Base-by-base conservation (phyloP, 1,140 invertebrate species). In the Temnothorax nylanderi region DNA sequence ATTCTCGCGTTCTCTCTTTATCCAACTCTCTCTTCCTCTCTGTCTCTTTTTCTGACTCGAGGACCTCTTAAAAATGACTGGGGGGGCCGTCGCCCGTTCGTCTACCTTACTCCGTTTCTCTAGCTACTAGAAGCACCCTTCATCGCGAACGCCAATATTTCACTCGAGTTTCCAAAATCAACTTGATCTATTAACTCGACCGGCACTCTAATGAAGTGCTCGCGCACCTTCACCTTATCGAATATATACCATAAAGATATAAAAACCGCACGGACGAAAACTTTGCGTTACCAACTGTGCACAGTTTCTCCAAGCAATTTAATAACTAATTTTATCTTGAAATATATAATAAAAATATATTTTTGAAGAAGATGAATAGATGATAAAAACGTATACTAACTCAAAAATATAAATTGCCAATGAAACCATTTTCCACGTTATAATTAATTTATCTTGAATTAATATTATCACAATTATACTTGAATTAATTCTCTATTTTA, bases 151-250 rank as follows among this genome's bases (percentile, higher is more conserved):
- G 51, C 34, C 81, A 80, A 64, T 86, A 86, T 65, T 64, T 69
- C 85, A 69, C 51, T 81, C 64, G 32, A 69, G 21, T 54, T 82
- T 65, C 51, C 51, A 86, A 86, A 86, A 86, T 86, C 85, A 80
- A 86, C 85, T 81, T 81, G 77, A 86, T 65, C 85, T 49, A 86
- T 67, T 86, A 86, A 82, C 64, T 86, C 26, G 26, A 26, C 26
- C 76, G n/a, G 49, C n/a, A 49, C 54, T 69, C 34, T 81, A 37
- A 81, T 69, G 64, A 81, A 81, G 37, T 51, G 56, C 11, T 21
- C 21, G 8, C 18, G 44, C 21, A 32, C 32, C 13, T 69, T 37
- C 13, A 80, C 41, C 13, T 71, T 71, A 54, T 72, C 34, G 37
- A 21, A 47, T 69, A 41, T 69, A 41, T 81, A 71, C 2, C 7